Evolutionary conservation across 2,797 vertebrate genomes (phyloP).

Genomic region (Sciaenops ocellatus): DNA sequence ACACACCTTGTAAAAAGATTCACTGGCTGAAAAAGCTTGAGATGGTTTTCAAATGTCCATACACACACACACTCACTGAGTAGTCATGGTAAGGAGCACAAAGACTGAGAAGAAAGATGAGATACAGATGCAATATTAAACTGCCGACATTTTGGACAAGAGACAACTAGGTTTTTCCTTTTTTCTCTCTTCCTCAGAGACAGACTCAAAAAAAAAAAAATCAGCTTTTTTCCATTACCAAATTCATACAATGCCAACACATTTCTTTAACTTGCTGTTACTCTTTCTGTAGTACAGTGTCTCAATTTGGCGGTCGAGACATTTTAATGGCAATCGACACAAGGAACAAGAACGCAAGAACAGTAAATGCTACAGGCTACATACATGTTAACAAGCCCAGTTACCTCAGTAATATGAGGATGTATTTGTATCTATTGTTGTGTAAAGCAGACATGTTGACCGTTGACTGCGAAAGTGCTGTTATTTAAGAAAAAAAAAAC

Average conservation of each 20-base stretch:
- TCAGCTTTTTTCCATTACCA: conserved; percentile 22
- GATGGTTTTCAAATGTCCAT: conserved; percentile 46
- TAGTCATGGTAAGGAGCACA: conserved; percentile 12
- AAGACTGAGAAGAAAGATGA: conserved; percentile 40
- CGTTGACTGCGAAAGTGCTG: no score
- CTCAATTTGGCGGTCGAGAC: no score
- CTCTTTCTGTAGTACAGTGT: neutral
- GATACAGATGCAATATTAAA: conserved; percentile 40
- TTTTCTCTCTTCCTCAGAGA: neutral
- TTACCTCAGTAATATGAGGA: no score
- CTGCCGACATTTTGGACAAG: conserved; percentile 29
- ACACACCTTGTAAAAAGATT: conserved; percentile 46
- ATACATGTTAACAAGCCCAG: no score
- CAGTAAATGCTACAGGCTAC: no score
- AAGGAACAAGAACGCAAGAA: no score
- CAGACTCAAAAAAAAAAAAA: neutral
- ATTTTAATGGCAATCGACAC: no score
- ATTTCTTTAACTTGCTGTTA: neutral
- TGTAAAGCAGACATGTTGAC: no score
- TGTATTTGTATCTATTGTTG: no score
- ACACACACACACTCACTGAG: conserved; percentile 6
- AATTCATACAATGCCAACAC: conserved; percentile 5
- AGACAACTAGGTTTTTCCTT: conserved; percentile 24
- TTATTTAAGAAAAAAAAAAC: no score
- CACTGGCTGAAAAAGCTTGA: conserved; percentile 50